These are phyloP conservation scores for Semnornis frantzii DNA, from an alignment of 2,113 vertebrate genomes.

Conservation along the genomic window DNA sequence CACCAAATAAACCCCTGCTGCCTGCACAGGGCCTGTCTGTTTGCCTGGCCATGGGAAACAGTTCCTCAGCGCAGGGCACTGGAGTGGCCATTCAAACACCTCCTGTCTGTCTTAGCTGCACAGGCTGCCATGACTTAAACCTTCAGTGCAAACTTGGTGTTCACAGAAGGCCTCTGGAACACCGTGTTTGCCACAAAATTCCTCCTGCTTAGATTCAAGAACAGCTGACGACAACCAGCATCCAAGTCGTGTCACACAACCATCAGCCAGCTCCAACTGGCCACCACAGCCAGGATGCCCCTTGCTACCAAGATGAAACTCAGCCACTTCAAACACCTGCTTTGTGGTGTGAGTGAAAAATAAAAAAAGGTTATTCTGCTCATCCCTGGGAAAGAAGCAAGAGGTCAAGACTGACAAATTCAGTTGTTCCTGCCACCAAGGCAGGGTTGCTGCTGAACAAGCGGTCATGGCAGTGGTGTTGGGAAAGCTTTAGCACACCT, in stretches of 20 bases:
- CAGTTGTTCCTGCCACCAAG: neutral
- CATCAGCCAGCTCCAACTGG: rapidly evolving
- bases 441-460: neutral
- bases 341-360: neutral
- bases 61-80: neutral
- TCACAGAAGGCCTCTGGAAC: neutral
- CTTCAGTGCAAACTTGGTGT: neutral
- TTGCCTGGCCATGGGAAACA: neutral
- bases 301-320: neutral
- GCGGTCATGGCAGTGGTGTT: rapidly evolving
- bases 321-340: neutral
- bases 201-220: neutral
- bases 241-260: too few relatives aligned
- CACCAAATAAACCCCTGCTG: neutral
- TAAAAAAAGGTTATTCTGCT: neutral
- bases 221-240: neutral
- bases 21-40: neutral
- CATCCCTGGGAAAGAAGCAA: neutral
- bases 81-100: neutral
- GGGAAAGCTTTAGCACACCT: neutral
- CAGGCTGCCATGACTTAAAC: neutral
- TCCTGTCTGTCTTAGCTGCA: neutral
- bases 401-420: neutral
- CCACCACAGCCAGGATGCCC: neutral
- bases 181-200: neutral